Percentiles rank a stretch among this genome's conserved stretches.
These are phyloP conservation scores for Amphiduros pacificus DNA, from an alignment of 2,888 invertebrate species.

Conservation along the genomic window DNA sequence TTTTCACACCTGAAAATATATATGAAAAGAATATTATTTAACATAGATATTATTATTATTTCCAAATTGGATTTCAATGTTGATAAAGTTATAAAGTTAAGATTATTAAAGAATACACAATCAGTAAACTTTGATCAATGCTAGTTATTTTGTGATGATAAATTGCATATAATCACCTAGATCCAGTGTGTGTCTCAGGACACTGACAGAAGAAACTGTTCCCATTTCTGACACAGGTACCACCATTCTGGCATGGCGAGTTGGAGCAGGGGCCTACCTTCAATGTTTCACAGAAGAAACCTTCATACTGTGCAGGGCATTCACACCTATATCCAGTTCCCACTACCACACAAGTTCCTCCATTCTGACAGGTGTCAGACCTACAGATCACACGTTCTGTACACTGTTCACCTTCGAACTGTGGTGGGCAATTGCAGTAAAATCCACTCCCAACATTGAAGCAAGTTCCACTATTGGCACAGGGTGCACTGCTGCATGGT, in stretches of 20 bases:
- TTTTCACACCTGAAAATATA: too few relatives aligned
- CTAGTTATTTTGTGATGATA: too few relatives aligned
- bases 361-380: constrained; percentile 18
- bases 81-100: too few relatives aligned
- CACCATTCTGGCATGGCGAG: constrained; percentile 36
- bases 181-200: constrained; percentile 24
- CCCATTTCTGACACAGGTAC: constrained; percentile 27
- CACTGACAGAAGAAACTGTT: constrained; percentile 18
- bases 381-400: not conserved
- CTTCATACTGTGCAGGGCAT: constrained; percentile 24
- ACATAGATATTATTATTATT: too few relatives aligned
- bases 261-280: constrained; percentile 33
- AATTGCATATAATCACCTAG: too few relatives aligned
- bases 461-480: constrained; percentile 22
- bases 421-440: constrained; percentile 21
- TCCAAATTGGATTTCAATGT: too few relatives aligned
- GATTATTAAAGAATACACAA: too few relatives aligned
- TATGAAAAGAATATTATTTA: too few relatives aligned
- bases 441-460: constrained; percentile 4
- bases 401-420: constrained; percentile 25
- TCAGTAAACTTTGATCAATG: too few relatives aligned
- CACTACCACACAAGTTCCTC: not conserved
- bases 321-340: constrained; percentile 1
- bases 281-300: constrained; percentile 22
- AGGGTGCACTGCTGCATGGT: constrained; percentile 25